Evolutionary conservation across 2,113 vertebrate genomes (phyloP), one percentile per base, ranked within the genome.

Genomic region (Spermophilus dauricus): DNA sequence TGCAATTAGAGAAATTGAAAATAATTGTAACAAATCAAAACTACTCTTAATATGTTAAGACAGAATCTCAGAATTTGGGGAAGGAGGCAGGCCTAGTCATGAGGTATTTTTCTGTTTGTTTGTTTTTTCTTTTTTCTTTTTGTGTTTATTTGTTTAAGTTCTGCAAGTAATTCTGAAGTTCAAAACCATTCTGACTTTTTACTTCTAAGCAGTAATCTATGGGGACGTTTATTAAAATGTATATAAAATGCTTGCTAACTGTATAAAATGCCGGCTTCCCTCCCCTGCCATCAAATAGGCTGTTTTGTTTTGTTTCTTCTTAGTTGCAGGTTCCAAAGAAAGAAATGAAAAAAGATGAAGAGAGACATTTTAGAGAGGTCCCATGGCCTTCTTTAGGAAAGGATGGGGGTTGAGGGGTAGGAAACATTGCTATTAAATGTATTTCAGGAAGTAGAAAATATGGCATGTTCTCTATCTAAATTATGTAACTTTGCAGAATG

Each of bases 391-490:
- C 45, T 94, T 70, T 82, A 67, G 92, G 53, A n/a, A 94, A 94
- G n/a, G 80, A 30, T 30, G 6, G 65, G 70, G 32, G 45, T 24
- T 26, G 8, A 20, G 81, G 63, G 37, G 39, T 76, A 34, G 76
- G 30, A 82, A 94, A 58, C 37, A 76, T 76, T 95, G 81, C 95
- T 63, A 63, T 89, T 73, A 39, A 89, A 51, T 93, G 76, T 92
- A 83, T 92, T 96, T 92, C 76, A 91, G 94, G 61, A 97, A 95
- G 89, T 89, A 63, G 92, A 93, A 93, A 97, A 97, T 96, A 87
- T 53, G 77, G 63, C 78, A 32, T 95, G 70, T 89, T 95, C 89
- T 92, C 51, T 75, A 26, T 94, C 75, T 84, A 83, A 97, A 70
- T 97, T 97, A 96, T 83, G 42, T 92, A 97, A 90, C 85, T 90